Evolutionary conservation across 2,888 invertebrate genomes (phyloP), one percentile per base, ranked within the genome.

Genomic region (Leptarthrus brevirostris): DNA sequence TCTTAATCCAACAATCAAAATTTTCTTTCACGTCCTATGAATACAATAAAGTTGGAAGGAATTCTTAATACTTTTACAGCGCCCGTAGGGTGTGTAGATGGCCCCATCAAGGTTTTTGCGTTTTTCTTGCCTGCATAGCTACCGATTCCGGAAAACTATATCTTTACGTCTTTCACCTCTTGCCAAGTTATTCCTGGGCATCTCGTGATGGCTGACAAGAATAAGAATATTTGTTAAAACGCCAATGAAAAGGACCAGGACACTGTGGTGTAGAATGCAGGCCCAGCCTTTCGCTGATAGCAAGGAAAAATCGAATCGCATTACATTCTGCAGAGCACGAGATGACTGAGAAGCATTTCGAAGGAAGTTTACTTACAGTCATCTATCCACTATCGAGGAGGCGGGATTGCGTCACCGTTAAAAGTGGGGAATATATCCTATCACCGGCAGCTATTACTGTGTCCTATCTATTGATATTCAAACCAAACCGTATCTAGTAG

Each of bases 1-100:
- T 71, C 36, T 54, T 71, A 54, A 71, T 54, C 71, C 71, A 40
- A 54, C 71, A 71, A 71, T 71, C 53, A 54, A 53, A 71, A 71
- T 71, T 71, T 71, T 54, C 49, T 54, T 54, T 26, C 54, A 71
- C 71, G 40, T 71, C 71, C 40, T 54, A 24, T 54, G 71, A 69
- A 69, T 69, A 69, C 52, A 69, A 49, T 69, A 52, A 52, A 69
- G 36, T 22, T 69, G 69, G 30, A 69, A 69, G 6, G 52, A 34
- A 52, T 52, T 52, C 52, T 52, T 44, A 49, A 34, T 44, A 34
- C 10, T 69, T 52, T 52, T 52, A 34, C 47, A 66, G 16, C 6
- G 52, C 52, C 49, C 69, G 30, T 52, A 69, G 49, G 34, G 30
- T 52, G 24, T 66, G 64, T 47, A 14, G 20, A 69, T 26, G 24